Evolutionary conservation across 2,888 invertebrate species (phyloP), one percentile per base, ranked within the genome.

Genomic region (Meta bourneti): DNA sequence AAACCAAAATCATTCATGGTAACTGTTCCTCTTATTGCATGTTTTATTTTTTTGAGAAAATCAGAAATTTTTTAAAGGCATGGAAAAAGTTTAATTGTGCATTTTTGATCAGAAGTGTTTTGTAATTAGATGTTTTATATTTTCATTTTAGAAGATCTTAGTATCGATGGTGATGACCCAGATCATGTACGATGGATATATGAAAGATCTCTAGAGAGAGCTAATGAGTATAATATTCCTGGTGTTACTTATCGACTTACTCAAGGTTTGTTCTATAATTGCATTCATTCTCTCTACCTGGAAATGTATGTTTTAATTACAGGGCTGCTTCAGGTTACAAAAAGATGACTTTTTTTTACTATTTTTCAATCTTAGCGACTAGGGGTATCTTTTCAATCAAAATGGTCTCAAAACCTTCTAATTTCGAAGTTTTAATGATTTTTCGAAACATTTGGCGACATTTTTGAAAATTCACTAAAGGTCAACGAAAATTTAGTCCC

Each of bases 141-240:
- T 81, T 61, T 13, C 13, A 70, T 87, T 83, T 74, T 78, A 85
- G 93, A 92, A 70, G 93, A 92, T 85, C 96, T 96, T 9, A 94
- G 96, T 0, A 96, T 99, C 85, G 99, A 99, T 95, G 99, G 99
- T 0, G 99, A 99, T 95, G 98, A 99, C 95, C 98, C 99, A 0
- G 97, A 97, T 93, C 99, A 99, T 95, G 97, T 99, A 7, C 96
- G 97, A 83, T 99, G 99, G 99, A 97, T 99, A 80, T 97, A 97
- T 94, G 98, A 99, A 94, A 98, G 98, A 94, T 97, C 99, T 0
- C 95, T 96, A 93, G 98, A 98, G 94, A 96, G 99, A 93, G 98
- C 99, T 0, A 96, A 96, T 93, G 97, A 98, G 94, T 98, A 97
- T 93, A 94, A 95, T 81, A 99, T 99, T 92, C 96, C 96, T 1